Base-by-base conservation (phyloP, 1,140 invertebrate species). In the Rhagoletis zephyria region DNA sequence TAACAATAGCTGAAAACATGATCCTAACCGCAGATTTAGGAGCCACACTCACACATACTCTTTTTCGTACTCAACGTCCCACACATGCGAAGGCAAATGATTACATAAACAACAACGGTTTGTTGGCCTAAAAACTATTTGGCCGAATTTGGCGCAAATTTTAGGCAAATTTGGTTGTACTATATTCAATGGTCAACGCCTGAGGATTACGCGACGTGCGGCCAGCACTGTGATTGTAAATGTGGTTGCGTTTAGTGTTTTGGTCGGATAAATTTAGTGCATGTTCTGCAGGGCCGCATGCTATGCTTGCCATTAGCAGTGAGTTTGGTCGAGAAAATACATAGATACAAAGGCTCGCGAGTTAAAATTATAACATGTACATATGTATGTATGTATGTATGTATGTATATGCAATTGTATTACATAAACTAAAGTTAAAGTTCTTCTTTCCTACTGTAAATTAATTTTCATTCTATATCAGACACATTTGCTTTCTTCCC, bases 141-240 rank as follows among this genome's bases (percentile, higher is more conserved):
- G 48, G 10, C 42, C 74, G 48, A 81, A 81, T 81, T 81, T 81
- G 30, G n/a, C n/a, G 74, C 48, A 81, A 81, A 56, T 30, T 74
- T 81, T 19, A 19, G 51, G 48, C 30, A 59, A 81, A 81, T 81
- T 70, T 56, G 48, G 74, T 81, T 48, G 56, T 56, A 81, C n/a
- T 59, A 19, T 56, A 56, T 56, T 16, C 42, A 74, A 0, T 74
- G 30, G 30, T 30, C 3, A 12, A 4, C 9, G 40, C 67, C 40
- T 12, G 45, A 6, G 14, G 67, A 40, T 1, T 74, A 42, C 45
- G 30, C 30, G 30, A 30, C n/a, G 12, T 74, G 67, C 2, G 67
- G 67, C 67, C 10, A 42, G 30, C 67, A 74, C 45, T 45, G 10
- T 48, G 67, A 45, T 74, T 74, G 67, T 74, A 74, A 16, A 19